These are phyloP conservation scores for Electrophaes corylata DNA, from an alignment of 2,888 invertebrate genomes.

Conservation along the genomic window DNA sequence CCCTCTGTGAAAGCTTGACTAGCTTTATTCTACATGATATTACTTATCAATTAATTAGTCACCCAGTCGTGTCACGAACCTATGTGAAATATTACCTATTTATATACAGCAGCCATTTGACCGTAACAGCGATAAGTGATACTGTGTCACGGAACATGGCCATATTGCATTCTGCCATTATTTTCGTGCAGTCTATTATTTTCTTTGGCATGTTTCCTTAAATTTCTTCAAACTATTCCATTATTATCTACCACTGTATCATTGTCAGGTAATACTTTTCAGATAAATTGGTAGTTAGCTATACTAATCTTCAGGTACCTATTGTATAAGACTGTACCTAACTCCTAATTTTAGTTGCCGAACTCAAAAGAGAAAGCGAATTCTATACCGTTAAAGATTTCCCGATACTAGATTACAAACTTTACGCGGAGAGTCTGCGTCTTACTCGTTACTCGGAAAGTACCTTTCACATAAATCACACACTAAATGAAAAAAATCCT, in stretches of 20 bases:
- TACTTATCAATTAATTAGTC: background rate
- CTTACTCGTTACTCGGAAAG: background rate
- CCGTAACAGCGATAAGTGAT: constrained; percentile 42
- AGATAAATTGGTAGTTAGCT: background rate
- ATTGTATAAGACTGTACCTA: background rate
- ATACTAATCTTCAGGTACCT: background rate
- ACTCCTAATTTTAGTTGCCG: background rate
- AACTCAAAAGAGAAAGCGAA: background rate
- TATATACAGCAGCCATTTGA: constrained; percentile 38
- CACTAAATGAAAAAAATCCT: constrained; percentile 25
- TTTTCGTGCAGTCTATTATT: constrained; percentile 16
- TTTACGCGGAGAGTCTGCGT: background rate
- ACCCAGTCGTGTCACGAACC: constrained; percentile 6
- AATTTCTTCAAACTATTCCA: constrained; percentile 10
- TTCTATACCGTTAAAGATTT: background rate
- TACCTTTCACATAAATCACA: constrained; percentile 14
- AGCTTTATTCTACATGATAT: background rate
- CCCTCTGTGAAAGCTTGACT: background rate
- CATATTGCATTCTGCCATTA: constrained; percentile 29
- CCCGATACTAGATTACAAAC: background rate
- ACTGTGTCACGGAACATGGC: constrained; percentile 31
- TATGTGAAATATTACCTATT: constrained; percentile 36
- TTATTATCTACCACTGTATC: constrained; percentile 19
- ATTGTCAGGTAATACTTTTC: background rate
- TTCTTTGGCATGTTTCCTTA: constrained; percentile 9